Evolutionary conservation across 2,888 invertebrate species (phyloP).

Genomic region (Dinocampus coccinellae): DNA sequence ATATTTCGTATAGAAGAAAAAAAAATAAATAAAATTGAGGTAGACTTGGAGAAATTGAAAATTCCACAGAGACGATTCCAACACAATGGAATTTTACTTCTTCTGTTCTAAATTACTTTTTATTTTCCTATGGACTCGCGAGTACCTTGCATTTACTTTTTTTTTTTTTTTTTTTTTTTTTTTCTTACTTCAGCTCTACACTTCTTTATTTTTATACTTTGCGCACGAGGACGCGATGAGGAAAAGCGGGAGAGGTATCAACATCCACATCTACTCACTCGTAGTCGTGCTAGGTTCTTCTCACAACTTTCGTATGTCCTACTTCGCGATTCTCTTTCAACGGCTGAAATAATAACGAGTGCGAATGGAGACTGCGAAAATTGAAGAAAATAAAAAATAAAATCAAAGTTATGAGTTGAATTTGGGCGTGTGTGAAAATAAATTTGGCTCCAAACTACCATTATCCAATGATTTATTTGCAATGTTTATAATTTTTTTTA

Average conservation of each 20-base stretch:
- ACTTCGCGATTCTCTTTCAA: constrained; percentile 6
- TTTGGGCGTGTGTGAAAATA: not conserved
- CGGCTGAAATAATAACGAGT: constrained; percentile 16
- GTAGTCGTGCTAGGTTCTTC: not conserved
- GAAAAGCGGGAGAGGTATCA: too few species aligned
- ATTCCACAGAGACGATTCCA: constrained; percentile 56
- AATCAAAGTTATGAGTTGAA: not conserved
- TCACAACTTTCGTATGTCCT: constrained; percentile 23
- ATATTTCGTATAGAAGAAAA: constrained; percentile 24
- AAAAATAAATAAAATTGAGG: constrained; percentile 21
- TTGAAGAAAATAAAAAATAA: constrained; percentile 7
- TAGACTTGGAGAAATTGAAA: constrained; percentile 53
- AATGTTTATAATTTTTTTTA: constrained; percentile 2
- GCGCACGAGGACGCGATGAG: not conserved
- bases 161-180: constrained; percentile 5
- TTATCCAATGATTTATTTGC: not conserved
- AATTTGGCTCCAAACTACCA: not conserved
- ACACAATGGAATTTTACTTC: constrained; percentile 21
- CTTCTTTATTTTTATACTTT: not conserved
- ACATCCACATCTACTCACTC: too few species aligned
- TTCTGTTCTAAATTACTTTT: constrained; percentile 28
- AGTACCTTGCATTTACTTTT: not conserved
- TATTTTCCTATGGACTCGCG: constrained; percentile 11
- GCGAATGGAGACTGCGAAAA: constrained; percentile 7
- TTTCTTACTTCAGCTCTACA: not conserved